phyloP scores from a whole-genome alignment of 92 coral and sea anemone species.

The Umimayanthus chanpuru region DNA sequence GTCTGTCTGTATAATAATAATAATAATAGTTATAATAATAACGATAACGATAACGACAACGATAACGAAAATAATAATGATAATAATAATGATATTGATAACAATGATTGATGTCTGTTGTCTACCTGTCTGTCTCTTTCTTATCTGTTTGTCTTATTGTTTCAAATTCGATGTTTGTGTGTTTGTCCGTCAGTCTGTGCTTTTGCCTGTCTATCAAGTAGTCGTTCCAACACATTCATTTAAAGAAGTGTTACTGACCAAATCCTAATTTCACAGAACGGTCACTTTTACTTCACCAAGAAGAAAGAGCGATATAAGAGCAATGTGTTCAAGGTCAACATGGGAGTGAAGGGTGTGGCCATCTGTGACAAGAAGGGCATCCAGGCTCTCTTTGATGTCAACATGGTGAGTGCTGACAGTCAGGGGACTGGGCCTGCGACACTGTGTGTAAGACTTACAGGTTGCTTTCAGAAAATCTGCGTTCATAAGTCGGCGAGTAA shows the following conservation, averaged over 20 bases:
- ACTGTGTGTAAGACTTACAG: not conserved
- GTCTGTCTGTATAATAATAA: no score
- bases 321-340: conserved; percentile 69
- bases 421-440: not conserved
- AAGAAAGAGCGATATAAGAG: conserved; percentile 53
- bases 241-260: not conserved
- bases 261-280: conserved; percentile 51
- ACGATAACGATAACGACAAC: not conserved
- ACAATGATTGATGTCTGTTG: no score
- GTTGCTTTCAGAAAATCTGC: no score
- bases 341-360: conserved; percentile 85
- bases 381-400: conserved; percentile 67
- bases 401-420: conserved; percentile 50
- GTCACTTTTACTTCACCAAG: conserved; percentile 77
- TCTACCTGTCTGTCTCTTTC: no score
- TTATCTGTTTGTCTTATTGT: no score
- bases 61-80: not conserved
- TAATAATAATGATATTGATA: not conserved
- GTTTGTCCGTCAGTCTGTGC: no score
- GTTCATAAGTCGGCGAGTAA: no score
- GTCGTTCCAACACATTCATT: no score
- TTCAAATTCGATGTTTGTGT: no score
- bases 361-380: conserved; percentile 77
- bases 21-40: not conserved
- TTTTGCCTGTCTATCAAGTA: no score